Percentiles rank a stretch among this genome's conserved stretches.
Evolutionary conservation across 2,888 invertebrate genomes (phyloP).

Genomic region (Patella pellucida): DNA sequence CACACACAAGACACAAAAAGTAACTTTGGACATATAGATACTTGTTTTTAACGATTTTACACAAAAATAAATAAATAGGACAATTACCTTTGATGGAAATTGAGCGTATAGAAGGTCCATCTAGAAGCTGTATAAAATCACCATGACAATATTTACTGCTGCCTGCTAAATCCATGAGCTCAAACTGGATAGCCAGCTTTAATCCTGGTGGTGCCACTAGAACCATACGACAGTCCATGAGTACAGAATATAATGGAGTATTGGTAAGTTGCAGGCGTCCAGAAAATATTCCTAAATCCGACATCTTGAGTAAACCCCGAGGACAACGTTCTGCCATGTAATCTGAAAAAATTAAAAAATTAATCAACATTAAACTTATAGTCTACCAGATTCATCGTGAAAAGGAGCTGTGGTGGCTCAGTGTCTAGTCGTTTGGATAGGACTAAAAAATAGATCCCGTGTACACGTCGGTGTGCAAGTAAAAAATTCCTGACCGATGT

Average conservation of each 20-base stretch:
- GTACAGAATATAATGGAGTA: not conserved
- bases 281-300: not conserved
- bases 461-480: no score
- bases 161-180: not conserved
- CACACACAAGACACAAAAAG: no score
- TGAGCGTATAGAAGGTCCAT: not conserved
- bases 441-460: no score
- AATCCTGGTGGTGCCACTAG: not conserved
- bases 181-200: not conserved
- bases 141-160: not conserved
- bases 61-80: no score
- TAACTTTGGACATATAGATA: no score
- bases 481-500: no score
- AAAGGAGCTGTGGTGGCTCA: no score
- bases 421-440: no score
- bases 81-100: not conserved
- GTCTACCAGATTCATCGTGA: no score
- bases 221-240: not conserved
- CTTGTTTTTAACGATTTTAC: no score
- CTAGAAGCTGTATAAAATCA: not conserved
- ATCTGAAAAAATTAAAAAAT: not conserved
- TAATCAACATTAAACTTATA: no score
- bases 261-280: not conserved
- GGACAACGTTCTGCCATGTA: not conserved
- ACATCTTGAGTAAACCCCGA: not conserved